phyloP scores from a whole-genome alignment of 2,888 invertebrate species.

The Drosophila anomalata region DNA sequence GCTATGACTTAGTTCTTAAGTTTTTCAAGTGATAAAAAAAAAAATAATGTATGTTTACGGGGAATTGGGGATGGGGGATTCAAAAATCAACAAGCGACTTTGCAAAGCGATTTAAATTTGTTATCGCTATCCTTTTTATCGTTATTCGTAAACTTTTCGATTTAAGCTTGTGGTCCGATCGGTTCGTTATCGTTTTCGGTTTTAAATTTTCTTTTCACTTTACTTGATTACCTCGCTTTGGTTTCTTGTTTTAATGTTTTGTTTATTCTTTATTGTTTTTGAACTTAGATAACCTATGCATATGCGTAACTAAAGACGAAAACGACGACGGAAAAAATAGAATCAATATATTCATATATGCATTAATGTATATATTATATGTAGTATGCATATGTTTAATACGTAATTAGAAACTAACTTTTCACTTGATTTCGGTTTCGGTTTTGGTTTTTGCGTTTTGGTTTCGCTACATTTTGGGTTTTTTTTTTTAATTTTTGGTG shows the following conservation, averaged over 20 bases:
- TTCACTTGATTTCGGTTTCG: conserved; percentile 53
- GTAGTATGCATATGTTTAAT: conserved; percentile 55
- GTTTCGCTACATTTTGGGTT: conserved; percentile 33
- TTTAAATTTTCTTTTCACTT: neutral
- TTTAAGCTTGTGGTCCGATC: conserved; percentile 15
- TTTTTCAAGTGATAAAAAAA: conserved; percentile 33
- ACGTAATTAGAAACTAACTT: conserved; percentile 73
- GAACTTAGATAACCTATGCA: conserved; percentile 68
- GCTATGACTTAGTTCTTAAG: conserved; percentile 74
- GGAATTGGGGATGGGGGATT: neutral
- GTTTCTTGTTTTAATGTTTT: conserved; percentile 10
- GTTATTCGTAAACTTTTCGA: conserved; percentile 20
- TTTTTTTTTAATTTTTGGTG: conserved; percentile 59
- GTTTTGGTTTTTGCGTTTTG: conserved; percentile 27
- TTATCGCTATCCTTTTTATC: conserved; percentile 27
- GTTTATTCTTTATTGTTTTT: conserved; percentile 24
- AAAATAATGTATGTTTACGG: neutral
- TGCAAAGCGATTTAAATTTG: neutral
- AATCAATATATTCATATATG: conserved; percentile 43
- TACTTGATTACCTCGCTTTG: neutral
- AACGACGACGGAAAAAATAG: conserved; percentile 20
- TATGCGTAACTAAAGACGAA: conserved; percentile 63
- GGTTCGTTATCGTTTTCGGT: conserved; percentile 13
- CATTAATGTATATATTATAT: conserved; percentile 47
- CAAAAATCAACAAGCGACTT: conserved; percentile 39